These are phyloP conservation scores for Sebastes ruberrimus DNA, from an alignment of 2,797 vertebrate species.

Conservation along the genomic window DNA sequence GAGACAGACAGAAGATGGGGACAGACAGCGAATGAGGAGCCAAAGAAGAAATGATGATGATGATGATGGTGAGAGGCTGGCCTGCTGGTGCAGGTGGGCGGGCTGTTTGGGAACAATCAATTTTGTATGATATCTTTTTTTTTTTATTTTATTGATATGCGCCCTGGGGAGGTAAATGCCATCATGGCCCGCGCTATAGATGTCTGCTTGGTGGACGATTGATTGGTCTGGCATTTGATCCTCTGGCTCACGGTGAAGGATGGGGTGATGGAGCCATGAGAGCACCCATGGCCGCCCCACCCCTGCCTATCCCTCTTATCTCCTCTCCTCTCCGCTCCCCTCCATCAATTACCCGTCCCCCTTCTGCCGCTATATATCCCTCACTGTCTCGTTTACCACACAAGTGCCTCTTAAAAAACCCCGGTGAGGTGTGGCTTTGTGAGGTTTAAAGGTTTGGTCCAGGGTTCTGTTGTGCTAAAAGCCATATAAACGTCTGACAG, in stretches of 20 bases:
- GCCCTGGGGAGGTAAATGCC: slow-evolving; percentile 71
- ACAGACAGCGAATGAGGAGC: slow-evolving; percentile 18
- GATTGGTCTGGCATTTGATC: slow-evolving; percentile 83
- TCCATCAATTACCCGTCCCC: slow-evolving; percentile 43
- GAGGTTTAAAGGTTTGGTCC: slow-evolving; percentile 48
- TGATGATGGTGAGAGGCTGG: not conserved
- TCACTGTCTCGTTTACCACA: slow-evolving; percentile 63
- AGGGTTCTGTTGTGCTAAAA: slow-evolving; percentile 40
- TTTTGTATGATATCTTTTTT: slow-evolving; percentile 64
- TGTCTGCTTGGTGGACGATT: slow-evolving; percentile 72
- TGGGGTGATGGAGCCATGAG: slow-evolving; percentile 52
- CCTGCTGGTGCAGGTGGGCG: slow-evolving; percentile 24
- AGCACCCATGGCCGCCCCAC: slow-evolving; percentile 20
- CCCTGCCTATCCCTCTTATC: not conserved
- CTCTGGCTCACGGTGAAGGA: slow-evolving; percentile 63
- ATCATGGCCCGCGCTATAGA: slow-evolving; percentile 51
- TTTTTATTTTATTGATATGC: slow-evolving; percentile 75
- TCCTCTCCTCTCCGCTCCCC: slow-evolving; percentile 11
- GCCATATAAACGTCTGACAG: slow-evolving; percentile 27
- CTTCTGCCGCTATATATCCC: slow-evolving; percentile 33
- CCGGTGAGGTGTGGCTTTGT: slow-evolving; percentile 18
- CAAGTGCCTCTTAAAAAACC: slow-evolving; percentile 52
- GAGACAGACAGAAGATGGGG: slow-evolving; percentile 21
- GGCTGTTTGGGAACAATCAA: slow-evolving; percentile 58
- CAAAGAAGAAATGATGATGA: slow-evolving; percentile 14